Percentiles rank a stretch among this genome's conserved stretches.
phyloP scores from a whole-genome alignment of 2,113 vertebrate genomes.

The Sorex fumeus region DNA sequence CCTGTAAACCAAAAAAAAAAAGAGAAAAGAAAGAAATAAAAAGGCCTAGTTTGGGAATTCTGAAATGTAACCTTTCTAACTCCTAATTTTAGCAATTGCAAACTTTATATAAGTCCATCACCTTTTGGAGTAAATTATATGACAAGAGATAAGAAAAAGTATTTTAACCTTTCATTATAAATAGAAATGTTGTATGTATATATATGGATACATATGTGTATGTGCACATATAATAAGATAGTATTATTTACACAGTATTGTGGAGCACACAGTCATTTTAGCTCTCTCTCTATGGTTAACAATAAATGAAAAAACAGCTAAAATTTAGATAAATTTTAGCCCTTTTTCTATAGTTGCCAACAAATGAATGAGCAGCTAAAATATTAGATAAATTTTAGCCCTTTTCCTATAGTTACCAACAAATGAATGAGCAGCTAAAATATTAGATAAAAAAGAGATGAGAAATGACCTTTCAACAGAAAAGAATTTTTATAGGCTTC shows the following conservation, averaged over 20 bases:
- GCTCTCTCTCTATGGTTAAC: neutral
- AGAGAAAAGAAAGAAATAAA: too few species aligned
- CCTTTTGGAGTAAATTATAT: neutral
- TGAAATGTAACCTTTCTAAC: slow-evolving; percentile 29
- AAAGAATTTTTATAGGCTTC: slow-evolving; percentile 56
- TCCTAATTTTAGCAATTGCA: slow-evolving; percentile 17
- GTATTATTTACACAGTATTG: neutral
- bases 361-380: slow-evolving; percentile 56
- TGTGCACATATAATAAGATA: neutral
- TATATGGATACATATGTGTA: neutral
- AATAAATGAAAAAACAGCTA: slow-evolving; percentile 59
- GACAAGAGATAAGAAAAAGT: neutral
- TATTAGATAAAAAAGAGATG: slow-evolving; percentile 46
- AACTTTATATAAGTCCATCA: neutral
- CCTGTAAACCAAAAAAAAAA: too few species aligned
- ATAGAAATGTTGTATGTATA: neutral
- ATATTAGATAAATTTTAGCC: slow-evolving; percentile 32
- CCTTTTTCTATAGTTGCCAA: slow-evolving; percentile 32
- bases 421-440: slow-evolving; percentile 55
- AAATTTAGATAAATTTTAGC: slow-evolving; percentile 44
- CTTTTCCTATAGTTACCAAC: slow-evolving; percentile 34
- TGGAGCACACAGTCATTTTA: neutral
- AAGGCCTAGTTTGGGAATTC: neutral
- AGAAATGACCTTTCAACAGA: slow-evolving; percentile 74
- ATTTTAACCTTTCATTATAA: neutral